Conservation (phyloP, 2,888 invertebrate species). For the Cheilosia vernalis region DNA sequence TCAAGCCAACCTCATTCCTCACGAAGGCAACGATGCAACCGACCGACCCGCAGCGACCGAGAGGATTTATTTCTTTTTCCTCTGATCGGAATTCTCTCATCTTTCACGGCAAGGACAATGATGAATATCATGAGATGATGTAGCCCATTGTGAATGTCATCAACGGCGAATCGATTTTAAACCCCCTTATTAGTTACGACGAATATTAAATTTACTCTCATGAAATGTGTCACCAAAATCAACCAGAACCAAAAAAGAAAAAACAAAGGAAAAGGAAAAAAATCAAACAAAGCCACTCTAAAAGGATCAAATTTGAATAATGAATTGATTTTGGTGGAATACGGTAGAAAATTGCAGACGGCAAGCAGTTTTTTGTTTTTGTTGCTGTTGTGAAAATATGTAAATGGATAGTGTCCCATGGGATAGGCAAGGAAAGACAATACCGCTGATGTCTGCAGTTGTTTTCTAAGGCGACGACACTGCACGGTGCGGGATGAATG, state of each 20-base stretch:
- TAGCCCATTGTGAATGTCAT: conserved; percentile 40
- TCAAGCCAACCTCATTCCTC: not conserved
- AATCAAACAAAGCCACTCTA: not conserved
- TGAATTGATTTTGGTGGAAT: conserved; percentile 30
- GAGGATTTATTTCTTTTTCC: not conserved
- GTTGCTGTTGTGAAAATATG: conserved; percentile 20
- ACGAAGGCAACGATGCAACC: not conserved
- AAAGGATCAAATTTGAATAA: conserved; percentile 33
- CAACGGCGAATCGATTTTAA: conserved; percentile 43
- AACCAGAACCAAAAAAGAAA: not conserved
- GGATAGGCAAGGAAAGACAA: not conserved
- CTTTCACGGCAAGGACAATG: conserved; percentile 26
- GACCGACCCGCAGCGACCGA: not conserved
- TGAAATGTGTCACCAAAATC: conserved; percentile 21
- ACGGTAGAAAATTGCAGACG: not conserved
- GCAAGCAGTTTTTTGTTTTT: conserved; percentile 2
- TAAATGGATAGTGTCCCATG: conserved; percentile 24
- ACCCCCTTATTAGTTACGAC: conserved; percentile 41
- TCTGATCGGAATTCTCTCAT: not conserved
- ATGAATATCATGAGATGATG: conserved; percentile 18
- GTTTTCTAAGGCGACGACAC: conserved; percentile 16
- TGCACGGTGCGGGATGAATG: conserved; percentile 2
- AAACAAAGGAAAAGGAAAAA: not conserved
- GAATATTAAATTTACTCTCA: conserved; percentile 48
- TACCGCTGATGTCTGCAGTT: conserved; percentile 16